Evolutionary conservation across 1,140 invertebrate species (phyloP), one percentile per base, ranked within the genome.

Genomic region (Adelges cooleyi): DNA sequence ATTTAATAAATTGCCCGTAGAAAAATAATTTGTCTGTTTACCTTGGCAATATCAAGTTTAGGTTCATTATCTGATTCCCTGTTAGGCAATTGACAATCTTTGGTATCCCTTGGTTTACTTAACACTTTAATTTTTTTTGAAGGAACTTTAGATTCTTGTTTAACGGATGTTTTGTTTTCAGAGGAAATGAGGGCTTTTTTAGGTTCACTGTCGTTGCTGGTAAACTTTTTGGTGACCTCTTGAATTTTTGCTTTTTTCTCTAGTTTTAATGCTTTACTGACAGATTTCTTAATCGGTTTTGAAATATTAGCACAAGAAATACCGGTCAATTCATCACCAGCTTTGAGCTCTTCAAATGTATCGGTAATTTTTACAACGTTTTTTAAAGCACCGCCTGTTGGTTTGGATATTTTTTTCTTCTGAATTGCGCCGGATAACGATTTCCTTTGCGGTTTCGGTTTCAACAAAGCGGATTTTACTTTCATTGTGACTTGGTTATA

Each of bases 291-390:
- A n/a, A 33, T 17, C 8, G 27, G 17, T 48, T 62, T 62, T 2
- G 25, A 25, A 4, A 27, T 11, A 29, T 33, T 48, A 27, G 56
- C 42, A 48, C 56, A 62, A 33, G 25, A 22, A 15, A 62, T 62
- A 1, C 56, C 56, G 3, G 40, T 62, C 10, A 46, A 13, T 15
- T 48, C 56, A 0, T 62, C 46, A 8, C 56, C 56, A 29, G 17
- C 8, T 20, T 62, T 62, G 13, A 62, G 11, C 0, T 48, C 56
- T 46, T 62, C 56, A 48, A 62, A 62, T 3, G 42, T 42, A 29
- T 62, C 56, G 6, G 56, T 33, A 4, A 62, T 46, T 33, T 62
- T 62, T 2, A 62, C 56, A 17, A 62, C 20, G 3, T 62, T 62
- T 15, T 62, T 62, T 1, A 62, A 29, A 62, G 38, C 56, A 20